These are phyloP conservation scores for Enteromius treurensis DNA, from an alignment of 2,797 vertebrate genomes.

Conservation along the genomic window DNA sequence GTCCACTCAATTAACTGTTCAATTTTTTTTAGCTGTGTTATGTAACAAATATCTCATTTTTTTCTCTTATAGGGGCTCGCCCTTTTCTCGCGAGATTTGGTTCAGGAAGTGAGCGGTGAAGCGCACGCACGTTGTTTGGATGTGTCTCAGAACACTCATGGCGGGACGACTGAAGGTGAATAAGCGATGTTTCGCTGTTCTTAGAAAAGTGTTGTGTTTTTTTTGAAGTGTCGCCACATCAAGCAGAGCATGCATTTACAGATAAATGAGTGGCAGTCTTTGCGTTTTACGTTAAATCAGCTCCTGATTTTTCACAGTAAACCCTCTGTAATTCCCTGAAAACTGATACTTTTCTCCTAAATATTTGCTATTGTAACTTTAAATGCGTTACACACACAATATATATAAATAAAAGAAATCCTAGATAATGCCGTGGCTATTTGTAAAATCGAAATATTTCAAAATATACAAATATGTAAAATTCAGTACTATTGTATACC, in stretches of 20 bases:
- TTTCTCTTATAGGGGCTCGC: too few relatives aligned
- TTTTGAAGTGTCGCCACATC: neutral
- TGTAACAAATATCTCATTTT: neutral
- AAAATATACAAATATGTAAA: too few relatives aligned
- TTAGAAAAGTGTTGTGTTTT: neutral
- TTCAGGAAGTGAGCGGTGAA: conserved; percentile 30
- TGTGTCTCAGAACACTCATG: conserved; percentile 60
- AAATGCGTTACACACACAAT: neutral
- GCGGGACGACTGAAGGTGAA: conserved; percentile 79
- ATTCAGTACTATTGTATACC: neutral
- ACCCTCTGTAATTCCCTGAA: neutral
- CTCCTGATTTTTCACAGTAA: neutral
- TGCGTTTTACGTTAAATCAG: neutral
- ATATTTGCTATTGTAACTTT: neutral
- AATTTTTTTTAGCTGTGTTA: neutral
- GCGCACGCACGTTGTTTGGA: conserved; percentile 47
- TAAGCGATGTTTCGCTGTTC: neutral
- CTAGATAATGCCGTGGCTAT: neutral
- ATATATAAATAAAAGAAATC: too few relatives aligned
- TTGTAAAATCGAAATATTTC: neutral
- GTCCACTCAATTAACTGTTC: neutral
- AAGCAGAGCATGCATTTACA: neutral
- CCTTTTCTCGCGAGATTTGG: conserved; percentile 63
- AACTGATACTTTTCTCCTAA: too few relatives aligned
- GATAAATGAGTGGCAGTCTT: neutral